phyloP scores from a whole-genome alignment of 2,888 invertebrate genomes.

The Ormyrus nitidulus region DNA sequence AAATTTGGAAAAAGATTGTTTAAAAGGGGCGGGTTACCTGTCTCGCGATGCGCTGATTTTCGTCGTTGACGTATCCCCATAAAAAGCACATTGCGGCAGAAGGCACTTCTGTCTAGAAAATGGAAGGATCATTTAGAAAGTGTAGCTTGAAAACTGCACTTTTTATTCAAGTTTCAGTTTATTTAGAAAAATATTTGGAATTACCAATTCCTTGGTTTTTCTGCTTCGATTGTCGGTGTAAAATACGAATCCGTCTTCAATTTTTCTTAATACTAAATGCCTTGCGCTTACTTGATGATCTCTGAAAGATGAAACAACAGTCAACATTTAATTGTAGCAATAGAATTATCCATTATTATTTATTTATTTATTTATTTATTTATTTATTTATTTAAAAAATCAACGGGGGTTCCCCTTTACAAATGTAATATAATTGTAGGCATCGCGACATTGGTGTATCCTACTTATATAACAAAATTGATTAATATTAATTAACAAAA shows the following conservation, averaged over 20 bases:
- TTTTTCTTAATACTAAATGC: conserved; percentile 72
- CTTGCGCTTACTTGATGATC: conserved; percentile 72
- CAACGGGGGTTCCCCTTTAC: too few species aligned
- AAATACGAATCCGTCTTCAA: conserved; percentile 76
- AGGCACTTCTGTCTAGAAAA: conserved; percentile 73
- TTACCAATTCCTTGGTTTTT: conserved; percentile 76
- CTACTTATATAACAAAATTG: too few species aligned
- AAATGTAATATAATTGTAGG: too few species aligned
- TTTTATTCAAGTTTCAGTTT: too few species aligned
- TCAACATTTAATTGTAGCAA: too few species aligned
- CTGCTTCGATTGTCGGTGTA: conserved; percentile 75
- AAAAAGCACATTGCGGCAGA: conserved; percentile 75
- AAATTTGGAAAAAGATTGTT: too few species aligned
- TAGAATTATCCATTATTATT: too few species aligned
- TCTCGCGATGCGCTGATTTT: conserved; percentile 62
- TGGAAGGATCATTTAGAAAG: conserved; percentile 1
- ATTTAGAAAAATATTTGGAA: conserved; percentile 28
- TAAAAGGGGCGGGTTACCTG: conserved; percentile 64
- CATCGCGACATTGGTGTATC: too few species aligned
- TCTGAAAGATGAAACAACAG: conserved; percentile 64
- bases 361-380: too few species aligned
- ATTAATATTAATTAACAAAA: too few species aligned
- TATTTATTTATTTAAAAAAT: too few species aligned
- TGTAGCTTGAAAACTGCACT: too few species aligned
- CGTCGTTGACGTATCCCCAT: conserved; percentile 72